Base-by-base conservation (phyloP, 2,888 invertebrate genomes). In the Meliscaeva auricollis region DNA sequence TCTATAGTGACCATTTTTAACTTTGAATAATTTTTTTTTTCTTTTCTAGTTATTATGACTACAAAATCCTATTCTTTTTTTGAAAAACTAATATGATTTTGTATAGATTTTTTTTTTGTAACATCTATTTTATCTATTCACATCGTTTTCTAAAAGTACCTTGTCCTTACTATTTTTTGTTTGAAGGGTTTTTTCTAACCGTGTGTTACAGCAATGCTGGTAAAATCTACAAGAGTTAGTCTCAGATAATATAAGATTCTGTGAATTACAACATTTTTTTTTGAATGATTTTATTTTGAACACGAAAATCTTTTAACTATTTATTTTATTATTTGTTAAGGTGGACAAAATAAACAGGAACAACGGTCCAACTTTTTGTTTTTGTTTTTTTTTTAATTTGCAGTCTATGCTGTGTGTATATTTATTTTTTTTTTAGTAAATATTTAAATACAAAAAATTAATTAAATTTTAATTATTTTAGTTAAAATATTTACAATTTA, bases 261-360 rank as follows among this genome's bases (percentile, higher is more conserved):
- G 13, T 76, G 48, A 48, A 56, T 30, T 69, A 56, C 44, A 64
- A 50, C 48, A 41, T 48, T 62, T 54, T 38, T 54, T 1, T 44
- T 32, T 17, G n/a, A 56, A 64, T 56, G 30, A 9, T 30, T 44
- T 60, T 54, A 15, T 46, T 38, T 38, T 46, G 72, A 64, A 77
- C 68, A 64, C 30, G 74, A 74, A 58, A 73, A 66, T 44, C 44
- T 13, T 38, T 50, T 44, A 20, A 54, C 3, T 50, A 1, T 2
- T 30, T 35, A 52, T 35, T 11, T 41, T 68, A 22, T 11, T 38
- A n/a, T 56, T 2, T 38, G 20, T 30, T 35, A 20, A 26, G 58
- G 62, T 76, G 75, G 79, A 79, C 66, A 79, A 72, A 77, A 62
- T 41, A 64, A 72, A 85, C 60, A 85, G 85, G 85, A 85, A 85